Evolutionary conservation across 2,888 invertebrate genomes (phyloP), one percentile per base, ranked within the genome.

Genomic region (Norana najaformis): DNA sequence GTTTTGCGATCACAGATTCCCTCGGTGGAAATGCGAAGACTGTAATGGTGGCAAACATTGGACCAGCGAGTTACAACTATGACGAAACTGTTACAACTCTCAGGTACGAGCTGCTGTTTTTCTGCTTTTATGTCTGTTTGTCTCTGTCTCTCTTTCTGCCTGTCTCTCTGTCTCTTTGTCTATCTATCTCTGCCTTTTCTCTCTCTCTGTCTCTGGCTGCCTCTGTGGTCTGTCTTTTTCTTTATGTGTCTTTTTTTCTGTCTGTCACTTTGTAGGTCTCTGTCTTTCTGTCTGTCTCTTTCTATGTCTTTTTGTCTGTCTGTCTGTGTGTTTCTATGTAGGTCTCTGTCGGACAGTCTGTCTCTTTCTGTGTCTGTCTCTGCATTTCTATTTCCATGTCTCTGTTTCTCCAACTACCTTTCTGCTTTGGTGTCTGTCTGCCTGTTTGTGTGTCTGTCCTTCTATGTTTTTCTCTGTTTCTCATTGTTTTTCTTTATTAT

Each of bases 41-140:
- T 1, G 98, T 99, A 90, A 99, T 99, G 99, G 98, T 99, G 90
- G 99, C 99, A 20, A 99, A 99, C 95, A 97, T 99, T 94, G 99
- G 99, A 0, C 99, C 99, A 39, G 99, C 99, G 36, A 97, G 97
- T 93, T 98, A 98, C 95, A 99, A 99, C 95, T 99, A 98, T 95
- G 99, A 99, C 94, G 99, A 99, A 95, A 98, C 98, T 5, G 95
- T 99, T 93, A 98, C 98, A 53, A 99, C 99, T n/a, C 96, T 99
- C 92, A 96, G 98, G 94, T 95, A 92, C 41, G 35, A 36, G 2
- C 37, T 13, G 30, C n/a, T 18, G 18, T 16, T 53, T 23, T 53
- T 16, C 53, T 53, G 53, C 23, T 53, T 16, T 53, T 53, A 18
- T n/a, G n/a, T n/a, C n/a, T n/a, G 69, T n/a, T 30, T 30, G 30